Base-by-base conservation (phyloP, 2,113 vertebrate species). In the Ptychochromis oligacanthus region DNA sequence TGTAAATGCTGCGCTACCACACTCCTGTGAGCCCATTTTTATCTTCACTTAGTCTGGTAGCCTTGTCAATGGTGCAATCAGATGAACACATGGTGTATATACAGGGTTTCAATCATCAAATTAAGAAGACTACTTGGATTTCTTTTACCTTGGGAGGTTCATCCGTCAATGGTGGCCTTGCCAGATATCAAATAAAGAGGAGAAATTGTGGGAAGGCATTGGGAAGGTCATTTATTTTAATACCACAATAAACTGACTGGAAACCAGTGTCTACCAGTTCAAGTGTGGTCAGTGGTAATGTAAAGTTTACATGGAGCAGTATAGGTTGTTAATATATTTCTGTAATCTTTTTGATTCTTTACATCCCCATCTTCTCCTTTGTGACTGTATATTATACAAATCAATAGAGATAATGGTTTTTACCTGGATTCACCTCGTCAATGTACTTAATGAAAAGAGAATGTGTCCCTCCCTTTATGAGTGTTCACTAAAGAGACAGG, bases 401-500 rank as follows among this genome's bases (percentile, higher is more conserved):
- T 77, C 34, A 70, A 38, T 56, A 60, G 20, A 1, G 1, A 64
- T 58, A 64, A 65, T 38, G 38, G 20, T 24, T 84, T 77, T 56
- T 56, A 61, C 28, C 57, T 65, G 28, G 46, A 77, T 78, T 87
- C 52, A 75, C 34, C 52, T 84, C 40, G 31, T 81, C 56, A 80
- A 3, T 52, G 20, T 9, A 49, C 14, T 56, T 83, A 20, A 62
- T 85, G 38, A 64, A 86, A 78, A 70, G 6, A 52, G 65, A 52
- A 34, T 26, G 20, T 72, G 22, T 79, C 78, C 36, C 58, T 81
- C 20, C 49, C 65, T 62, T 83, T 20, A 52, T 34, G 13, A 60
- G 75, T 6, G 46, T 43, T 76, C 64, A 38, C 38, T 36, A 80
- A 75, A 79, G 14, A 54, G 36, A 61, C 10, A 1, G 74, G 17